Conservation (phyloP, 2,888 invertebrate species). For the Mesorhabditis spiculigera region DNA sequence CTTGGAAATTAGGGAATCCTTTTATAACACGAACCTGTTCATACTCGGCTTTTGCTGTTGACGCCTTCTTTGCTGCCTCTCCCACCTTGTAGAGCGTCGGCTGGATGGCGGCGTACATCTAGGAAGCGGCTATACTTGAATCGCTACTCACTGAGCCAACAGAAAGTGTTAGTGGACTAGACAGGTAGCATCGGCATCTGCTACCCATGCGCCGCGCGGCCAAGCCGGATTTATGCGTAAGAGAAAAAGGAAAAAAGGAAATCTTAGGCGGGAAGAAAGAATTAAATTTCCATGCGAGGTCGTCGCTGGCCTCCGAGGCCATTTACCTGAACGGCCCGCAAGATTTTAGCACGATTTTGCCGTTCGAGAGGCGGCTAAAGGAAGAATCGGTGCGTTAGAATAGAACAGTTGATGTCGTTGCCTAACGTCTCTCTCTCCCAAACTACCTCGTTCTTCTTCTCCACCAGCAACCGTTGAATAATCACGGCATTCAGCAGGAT, state of each 20-base stretch:
- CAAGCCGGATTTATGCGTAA: too few relatives aligned
- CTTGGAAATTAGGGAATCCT: too few relatives aligned
- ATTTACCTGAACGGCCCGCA: neutral
- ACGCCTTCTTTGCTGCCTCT: constrained; percentile 19
- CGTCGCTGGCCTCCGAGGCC: too few relatives aligned
- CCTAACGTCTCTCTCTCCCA: neutral
- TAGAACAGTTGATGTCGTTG: neutral
- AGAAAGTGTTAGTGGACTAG: too few relatives aligned
- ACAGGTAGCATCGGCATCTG: too few relatives aligned
- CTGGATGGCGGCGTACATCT: constrained; percentile 31
- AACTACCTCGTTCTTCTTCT: constrained; percentile 33
- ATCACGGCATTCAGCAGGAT: constrained; percentile 37
- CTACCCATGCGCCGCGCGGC: too few relatives aligned
- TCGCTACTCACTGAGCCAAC: too few relatives aligned
- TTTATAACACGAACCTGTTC: neutral
- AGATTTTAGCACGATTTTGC: neutral
- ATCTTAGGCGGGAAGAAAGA: too few relatives aligned
- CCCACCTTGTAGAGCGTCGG: constrained; percentile 11
- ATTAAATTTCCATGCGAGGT: too few relatives aligned
- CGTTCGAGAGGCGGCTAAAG: neutral
- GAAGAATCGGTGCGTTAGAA: neutral
- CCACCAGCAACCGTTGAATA: constrained; percentile 34
- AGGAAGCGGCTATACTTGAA: neutral
- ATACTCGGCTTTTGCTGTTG: constrained; percentile 14
- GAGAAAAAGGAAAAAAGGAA: too few relatives aligned